phyloP scores from a whole-genome alignment of 35 echinoderm and acorn worm genomes.

The Stichopus chloronotus region DNA sequence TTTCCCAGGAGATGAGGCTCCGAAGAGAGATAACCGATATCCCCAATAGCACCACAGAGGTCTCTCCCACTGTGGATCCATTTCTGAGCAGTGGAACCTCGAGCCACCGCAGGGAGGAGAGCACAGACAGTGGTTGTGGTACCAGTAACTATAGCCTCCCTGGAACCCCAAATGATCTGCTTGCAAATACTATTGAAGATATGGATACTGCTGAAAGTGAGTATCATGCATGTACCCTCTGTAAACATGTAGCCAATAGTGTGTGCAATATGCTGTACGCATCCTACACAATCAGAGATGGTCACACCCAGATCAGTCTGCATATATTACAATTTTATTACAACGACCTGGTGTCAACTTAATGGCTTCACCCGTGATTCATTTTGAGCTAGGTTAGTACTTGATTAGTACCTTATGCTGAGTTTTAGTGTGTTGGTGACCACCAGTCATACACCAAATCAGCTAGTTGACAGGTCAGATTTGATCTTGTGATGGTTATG shows the following conservation, averaged over 20 bases:
- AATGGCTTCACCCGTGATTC: too few species aligned
- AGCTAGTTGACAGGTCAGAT: too few species aligned
- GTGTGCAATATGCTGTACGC: too few species aligned
- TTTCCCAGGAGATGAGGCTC: conserved; percentile 64
- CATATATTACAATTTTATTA: too few species aligned
- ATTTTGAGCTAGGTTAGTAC: too few species aligned
- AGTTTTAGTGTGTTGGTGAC: too few species aligned
- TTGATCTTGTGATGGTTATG: too few species aligned
- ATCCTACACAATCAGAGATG: too few species aligned
- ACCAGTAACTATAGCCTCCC: conserved; percentile 95
- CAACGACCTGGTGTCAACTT: too few species aligned
- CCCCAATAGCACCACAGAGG: conserved; percentile 8
- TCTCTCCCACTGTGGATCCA: conserved; percentile 64
- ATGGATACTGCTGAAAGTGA: conserved; percentile 90
- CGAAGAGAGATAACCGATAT: conserved; percentile 59
- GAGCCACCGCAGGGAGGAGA: conserved; percentile 78
- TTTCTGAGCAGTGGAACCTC: conserved; percentile 82
- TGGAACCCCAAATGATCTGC: conserved; percentile 86
- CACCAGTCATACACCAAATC: too few species aligned
- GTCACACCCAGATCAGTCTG: too few species aligned
- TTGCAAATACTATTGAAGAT: conserved; percentile 79
- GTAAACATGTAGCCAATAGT: not conserved
- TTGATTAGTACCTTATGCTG: too few species aligned
- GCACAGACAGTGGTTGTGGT: conserved; percentile 89
- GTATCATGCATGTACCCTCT: not conserved